Base-by-base conservation (phyloP, 2,113 vertebrate genomes). In the Loxodonta africana region DNA sequence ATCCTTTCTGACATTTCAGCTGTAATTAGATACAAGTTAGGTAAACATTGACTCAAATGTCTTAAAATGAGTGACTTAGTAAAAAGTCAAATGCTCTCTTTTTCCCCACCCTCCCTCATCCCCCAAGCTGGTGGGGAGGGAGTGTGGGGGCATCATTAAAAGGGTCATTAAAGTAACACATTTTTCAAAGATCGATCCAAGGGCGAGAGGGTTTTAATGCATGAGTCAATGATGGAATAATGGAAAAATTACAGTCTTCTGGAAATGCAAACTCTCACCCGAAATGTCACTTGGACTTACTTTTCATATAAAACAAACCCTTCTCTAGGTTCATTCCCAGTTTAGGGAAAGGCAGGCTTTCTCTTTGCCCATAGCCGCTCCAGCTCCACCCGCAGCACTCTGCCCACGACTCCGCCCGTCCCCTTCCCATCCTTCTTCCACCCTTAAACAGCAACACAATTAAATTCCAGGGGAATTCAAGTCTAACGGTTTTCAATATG, bases 261-360 rank as follows among this genome's bases (percentile, higher is more conserved):
- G 33, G 65, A 82, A 76, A 51, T 0, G 60, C n/a, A 67, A 63
- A 77, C 8, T 65, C 63, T 44, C 46, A 48, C 46, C 26, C 37
- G 73, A 82, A 77, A 90, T 26, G 30, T 62, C 82, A 51, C 67
- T 6, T 14, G n/a, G 51, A 44, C 48, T 69, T 41, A 60, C 62
- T 1, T n/a, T 33, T 53, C 63, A 63, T 0, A 60, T 8, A 23
- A 63, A 87, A 60, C 3, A 41, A 46, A 15, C 26, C 14, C 4
- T 82, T 33, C 65, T 21, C 12, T 41, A 62, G 80, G 30, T 10
- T 8, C 8, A 6, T 25, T 14, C 33, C 67, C 4, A 30, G 28
- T 2, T 37, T 0, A n/a, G 76, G 8, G 8, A 28, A 25, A 46
- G 26, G 15, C 7, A 1, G 30, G 3, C 2, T 1, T 1, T 67